Conservation (phyloP, 2,888 invertebrate species). For the Aleiodes alternator region DNA sequence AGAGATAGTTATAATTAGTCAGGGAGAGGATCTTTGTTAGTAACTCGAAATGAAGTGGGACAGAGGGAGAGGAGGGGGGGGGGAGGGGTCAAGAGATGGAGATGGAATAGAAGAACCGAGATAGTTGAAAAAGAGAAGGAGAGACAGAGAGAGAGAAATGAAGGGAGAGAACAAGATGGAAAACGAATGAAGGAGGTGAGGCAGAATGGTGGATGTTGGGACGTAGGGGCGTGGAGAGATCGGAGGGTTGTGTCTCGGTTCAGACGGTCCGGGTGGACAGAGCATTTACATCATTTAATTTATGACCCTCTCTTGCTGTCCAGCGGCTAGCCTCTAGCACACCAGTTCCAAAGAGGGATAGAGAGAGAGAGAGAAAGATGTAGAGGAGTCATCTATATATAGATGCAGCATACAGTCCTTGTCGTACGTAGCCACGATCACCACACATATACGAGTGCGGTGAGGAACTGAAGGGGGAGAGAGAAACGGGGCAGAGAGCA, state of each 20-base stretch:
- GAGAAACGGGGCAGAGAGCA: slow-evolving; percentile 59
- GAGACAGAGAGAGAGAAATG: slow-evolving; percentile 19
- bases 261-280: slow-evolving; percentile 71
- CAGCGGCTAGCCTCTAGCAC: slow-evolving; percentile 49
- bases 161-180: slow-evolving; percentile 14
- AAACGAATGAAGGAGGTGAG: slow-evolving; percentile 42
- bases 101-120: slow-evolving; percentile 22
- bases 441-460: slow-evolving; percentile 33
- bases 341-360: slow-evolving; percentile 51
- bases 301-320: slow-evolving; percentile 68
- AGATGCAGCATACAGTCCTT: slow-evolving; percentile 36
- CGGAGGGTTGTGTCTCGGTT: slow-evolving; percentile 62
- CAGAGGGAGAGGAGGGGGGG: neutral
- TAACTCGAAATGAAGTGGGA: slow-evolving; percentile 20
- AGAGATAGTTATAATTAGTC: slow-evolving; percentile 42
- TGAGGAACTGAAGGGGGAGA: neutral
- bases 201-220: slow-evolving; percentile 34
- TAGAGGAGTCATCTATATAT: slow-evolving; percentile 29
- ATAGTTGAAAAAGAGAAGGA: slow-evolving; percentile 34
- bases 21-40: slow-evolving; percentile 24
- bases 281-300: slow-evolving; percentile 76
- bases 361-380: slow-evolving; percentile 39
- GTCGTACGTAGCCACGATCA: slow-evolving; percentile 42
- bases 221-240: slow-evolving; percentile 45
- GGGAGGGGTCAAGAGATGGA: slow-evolving; percentile 28